Evolutionary conservation across 2,888 invertebrate genomes (phyloP).

Genomic region (Heliconius charithonia): DNA sequence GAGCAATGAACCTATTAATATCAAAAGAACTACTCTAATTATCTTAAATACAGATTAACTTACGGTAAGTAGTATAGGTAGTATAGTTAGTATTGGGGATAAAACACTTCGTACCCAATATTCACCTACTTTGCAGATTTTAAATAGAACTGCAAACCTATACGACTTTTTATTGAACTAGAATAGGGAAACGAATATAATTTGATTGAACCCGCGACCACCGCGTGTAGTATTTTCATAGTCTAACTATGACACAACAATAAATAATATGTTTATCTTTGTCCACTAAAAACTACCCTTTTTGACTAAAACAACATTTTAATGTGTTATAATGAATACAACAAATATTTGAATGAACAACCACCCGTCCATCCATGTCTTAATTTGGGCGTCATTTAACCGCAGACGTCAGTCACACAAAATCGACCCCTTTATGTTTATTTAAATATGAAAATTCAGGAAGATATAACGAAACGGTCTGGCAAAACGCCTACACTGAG

Average conservation of each 20-base stretch:
- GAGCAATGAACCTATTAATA: background rate
- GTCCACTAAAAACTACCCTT: background rate
- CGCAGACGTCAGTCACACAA: background rate
- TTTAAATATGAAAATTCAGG: slow-evolving; percentile 21
- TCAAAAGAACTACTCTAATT: background rate
- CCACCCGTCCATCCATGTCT: background rate
- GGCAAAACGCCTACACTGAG: slow-evolving; percentile 13
- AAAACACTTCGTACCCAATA: background rate
- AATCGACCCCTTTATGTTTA: background rate
- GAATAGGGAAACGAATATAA: background rate
- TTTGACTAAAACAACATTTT: background rate
- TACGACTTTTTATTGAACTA: background rate
- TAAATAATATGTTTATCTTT: background rate
- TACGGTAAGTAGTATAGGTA: background rate
- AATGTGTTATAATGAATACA: background rate
- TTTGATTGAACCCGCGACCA: background rate
- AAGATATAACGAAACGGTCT: slow-evolving; percentile 13
- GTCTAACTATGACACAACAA: background rate
- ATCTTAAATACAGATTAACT: background rate
- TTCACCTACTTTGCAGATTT: background rate
- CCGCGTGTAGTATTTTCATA: background rate
- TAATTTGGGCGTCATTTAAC: background rate
- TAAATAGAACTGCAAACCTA: background rate
- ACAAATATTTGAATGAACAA: background rate
- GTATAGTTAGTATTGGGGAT: no score